phyloP scores from a whole-genome alignment of 2,113 vertebrate species.

The Rana temporaria region DNA sequence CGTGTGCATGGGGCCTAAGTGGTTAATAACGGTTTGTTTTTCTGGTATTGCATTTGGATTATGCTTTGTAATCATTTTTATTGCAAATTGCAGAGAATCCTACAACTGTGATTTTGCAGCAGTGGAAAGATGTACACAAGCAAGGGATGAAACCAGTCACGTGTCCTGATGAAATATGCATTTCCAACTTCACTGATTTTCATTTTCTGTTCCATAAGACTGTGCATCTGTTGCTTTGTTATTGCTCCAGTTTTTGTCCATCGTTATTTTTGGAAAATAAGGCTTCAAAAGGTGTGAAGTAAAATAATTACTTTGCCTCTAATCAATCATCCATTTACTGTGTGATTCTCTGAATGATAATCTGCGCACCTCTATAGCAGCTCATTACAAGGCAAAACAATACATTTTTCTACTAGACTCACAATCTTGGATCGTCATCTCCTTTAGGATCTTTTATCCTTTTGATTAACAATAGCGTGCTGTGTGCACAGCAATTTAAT shows the following conservation, averaged over 20 bases:
- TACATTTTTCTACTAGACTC: neutral
- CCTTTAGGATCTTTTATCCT: neutral
- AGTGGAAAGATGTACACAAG: too few species aligned
- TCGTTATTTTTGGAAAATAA: neutral
- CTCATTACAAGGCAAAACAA: neutral
- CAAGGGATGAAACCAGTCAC: too few species aligned
- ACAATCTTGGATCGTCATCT: neutral
- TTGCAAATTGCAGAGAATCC: too few species aligned
- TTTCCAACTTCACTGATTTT: too few species aligned
- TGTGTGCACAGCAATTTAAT: too few species aligned
- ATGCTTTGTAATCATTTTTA: too few species aligned
- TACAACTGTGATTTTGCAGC: too few species aligned
- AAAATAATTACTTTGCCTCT: conserved; percentile 15
- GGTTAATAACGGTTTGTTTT: too few species aligned
- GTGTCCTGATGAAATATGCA: too few species aligned
- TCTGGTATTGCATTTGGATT: too few species aligned
- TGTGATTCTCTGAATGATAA: conserved; percentile 7
- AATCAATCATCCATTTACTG: conserved; percentile 23
- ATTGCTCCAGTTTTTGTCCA: neutral
- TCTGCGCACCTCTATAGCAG: conserved; percentile 30
- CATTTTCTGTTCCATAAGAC: neutral
- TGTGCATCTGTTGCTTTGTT: neutral
- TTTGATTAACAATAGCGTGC: neutral
- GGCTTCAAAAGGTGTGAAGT: neutral
- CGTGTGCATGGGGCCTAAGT: too few species aligned